phyloP scores from a whole-genome alignment of 2,113 vertebrate genomes.

The Nannospalax galili region DNA sequence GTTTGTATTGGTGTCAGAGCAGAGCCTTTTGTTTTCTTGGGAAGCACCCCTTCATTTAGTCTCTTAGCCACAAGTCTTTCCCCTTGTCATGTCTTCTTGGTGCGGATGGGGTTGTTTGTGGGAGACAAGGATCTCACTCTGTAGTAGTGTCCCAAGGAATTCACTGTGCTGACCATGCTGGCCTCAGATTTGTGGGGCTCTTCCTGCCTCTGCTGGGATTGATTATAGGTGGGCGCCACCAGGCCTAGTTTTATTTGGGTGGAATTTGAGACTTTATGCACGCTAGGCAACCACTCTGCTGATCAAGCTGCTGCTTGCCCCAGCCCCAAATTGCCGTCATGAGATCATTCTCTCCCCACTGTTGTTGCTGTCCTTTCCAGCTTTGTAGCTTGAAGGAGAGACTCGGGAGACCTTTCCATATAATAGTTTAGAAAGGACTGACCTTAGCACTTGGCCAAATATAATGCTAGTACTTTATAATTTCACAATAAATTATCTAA shows the following conservation, averaged over 20 bases:
- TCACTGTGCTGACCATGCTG: background rate
- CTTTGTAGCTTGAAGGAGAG: background rate
- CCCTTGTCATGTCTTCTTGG: background rate
- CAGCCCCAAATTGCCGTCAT: background rate
- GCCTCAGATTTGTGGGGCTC: background rate
- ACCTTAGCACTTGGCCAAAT: background rate
- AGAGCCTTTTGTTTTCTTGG: background rate
- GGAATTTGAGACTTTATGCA: background rate
- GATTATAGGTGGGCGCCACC: no score
- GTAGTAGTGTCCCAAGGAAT: background rate
- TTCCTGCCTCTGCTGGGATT: background rate
- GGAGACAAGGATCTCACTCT: background rate
- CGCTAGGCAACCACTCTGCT: background rate
- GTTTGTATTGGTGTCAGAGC: background rate
- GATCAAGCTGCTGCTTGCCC: background rate
- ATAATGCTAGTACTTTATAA: background rate
- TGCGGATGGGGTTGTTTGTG: background rate
- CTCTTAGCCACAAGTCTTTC: background rate
- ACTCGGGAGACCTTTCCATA: background rate
- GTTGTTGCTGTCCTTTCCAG: background rate
- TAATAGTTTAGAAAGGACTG: background rate
- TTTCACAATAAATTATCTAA: slow-evolving; percentile 17
- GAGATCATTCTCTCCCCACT: background rate
- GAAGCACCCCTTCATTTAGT: background rate
- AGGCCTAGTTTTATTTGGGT: background rate